phyloP scores from a whole-genome alignment of 2,113 vertebrate species.

The Glaucomys volans region DNA sequence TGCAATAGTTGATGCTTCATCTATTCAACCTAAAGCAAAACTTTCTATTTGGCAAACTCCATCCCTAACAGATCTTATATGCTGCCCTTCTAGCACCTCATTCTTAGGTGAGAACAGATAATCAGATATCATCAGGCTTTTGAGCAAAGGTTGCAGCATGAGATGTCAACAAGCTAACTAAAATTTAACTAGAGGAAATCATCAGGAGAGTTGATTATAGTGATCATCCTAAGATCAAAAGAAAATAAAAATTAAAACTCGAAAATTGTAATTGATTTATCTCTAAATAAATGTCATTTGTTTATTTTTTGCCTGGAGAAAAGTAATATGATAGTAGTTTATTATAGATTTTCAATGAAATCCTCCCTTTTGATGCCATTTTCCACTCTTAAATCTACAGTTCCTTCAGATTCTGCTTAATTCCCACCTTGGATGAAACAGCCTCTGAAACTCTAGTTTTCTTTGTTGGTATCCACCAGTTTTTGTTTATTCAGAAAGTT shows the following conservation, averaged over 20 bases:
- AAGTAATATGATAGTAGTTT: neutral
- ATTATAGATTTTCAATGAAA: neutral
- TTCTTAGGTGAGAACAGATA: neutral
- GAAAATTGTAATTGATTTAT: neutral
- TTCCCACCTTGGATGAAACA: neutral
- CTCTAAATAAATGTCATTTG: neutral
- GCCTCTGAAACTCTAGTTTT: neutral
- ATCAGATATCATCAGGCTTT: neutral
- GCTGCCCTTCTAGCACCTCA: neutral
- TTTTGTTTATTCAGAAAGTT: conserved; percentile 27
- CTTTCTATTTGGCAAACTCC: neutral
- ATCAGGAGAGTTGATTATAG: neutral
- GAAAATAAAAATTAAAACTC: neutral
- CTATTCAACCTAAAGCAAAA: neutral
- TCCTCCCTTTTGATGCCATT: neutral
- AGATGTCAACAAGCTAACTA: neutral
- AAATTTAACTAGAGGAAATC: neutral
- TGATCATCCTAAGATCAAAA: conserved; percentile 25
- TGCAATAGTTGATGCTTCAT: neutral
- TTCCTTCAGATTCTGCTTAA: neutral
- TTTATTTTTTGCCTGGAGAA: conserved; percentile 48
- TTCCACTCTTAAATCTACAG: neutral
- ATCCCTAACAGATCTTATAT: neutral
- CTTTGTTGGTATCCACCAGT: neutral
- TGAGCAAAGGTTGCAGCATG: neutral